Conservation (phyloP, 2,888 invertebrate genomes). For the Axea sp. region DNA sequence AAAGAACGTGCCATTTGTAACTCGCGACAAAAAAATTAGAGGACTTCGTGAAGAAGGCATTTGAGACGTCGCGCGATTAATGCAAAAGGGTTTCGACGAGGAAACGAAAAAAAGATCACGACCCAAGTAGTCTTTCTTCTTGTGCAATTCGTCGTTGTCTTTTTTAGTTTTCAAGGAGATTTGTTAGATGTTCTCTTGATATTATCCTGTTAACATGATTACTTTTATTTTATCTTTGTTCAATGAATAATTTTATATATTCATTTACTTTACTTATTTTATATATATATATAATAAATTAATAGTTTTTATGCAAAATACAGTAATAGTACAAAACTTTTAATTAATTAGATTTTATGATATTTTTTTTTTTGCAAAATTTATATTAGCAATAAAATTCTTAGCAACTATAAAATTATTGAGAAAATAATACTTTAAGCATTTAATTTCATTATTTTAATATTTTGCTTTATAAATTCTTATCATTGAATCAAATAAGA, state of each 20-base stretch:
- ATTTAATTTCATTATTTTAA: too few relatives aligned
- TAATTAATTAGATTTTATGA: too few relatives aligned
- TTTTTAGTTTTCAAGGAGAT: conserved; percentile 30
- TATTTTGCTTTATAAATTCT: too few relatives aligned
- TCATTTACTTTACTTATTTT: too few relatives aligned
- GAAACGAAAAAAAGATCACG: conserved; percentile 22
- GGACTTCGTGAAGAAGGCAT: conserved; percentile 60
- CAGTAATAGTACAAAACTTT: too few relatives aligned
- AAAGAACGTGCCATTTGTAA: conserved; percentile 71
- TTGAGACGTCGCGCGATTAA: conserved; percentile 69
- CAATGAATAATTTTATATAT: background rate
- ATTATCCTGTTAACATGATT: conserved; percentile 32
- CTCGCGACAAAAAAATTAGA: conserved; percentile 55
- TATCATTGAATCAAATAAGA: too few relatives aligned
- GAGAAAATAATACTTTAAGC: too few relatives aligned
- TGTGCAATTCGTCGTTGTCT: conserved; percentile 24
- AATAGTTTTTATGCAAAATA: too few relatives aligned
- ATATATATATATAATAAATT: too few relatives aligned
- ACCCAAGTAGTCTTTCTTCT: conserved; percentile 27
- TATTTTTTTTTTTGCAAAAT: too few relatives aligned
- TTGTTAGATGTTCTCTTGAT: conserved; percentile 16
- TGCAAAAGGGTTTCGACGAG: conserved; percentile 66
- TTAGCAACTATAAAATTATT: too few relatives aligned
- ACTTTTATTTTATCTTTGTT: background rate
- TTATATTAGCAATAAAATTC: too few relatives aligned